phyloP scores from a whole-genome alignment of 2,113 vertebrate genomes.

The Syngnathoides biaculeatus region DNA sequence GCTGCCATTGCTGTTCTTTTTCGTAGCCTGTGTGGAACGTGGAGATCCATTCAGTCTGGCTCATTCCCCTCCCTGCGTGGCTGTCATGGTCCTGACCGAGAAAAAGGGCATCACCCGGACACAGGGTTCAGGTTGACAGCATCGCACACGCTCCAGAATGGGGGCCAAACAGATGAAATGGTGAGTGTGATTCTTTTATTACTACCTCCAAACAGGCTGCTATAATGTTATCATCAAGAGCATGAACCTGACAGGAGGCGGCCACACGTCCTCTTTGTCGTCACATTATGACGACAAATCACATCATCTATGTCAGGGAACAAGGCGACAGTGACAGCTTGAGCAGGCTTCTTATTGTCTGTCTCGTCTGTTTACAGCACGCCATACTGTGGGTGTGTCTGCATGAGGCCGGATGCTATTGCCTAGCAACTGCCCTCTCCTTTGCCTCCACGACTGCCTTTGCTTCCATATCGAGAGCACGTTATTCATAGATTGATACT shows the following conservation, averaged over 20 bases:
- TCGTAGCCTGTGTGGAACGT: slow-evolving; percentile 57
- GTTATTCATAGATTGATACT: background rate
- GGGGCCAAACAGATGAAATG: slow-evolving; percentile 80
- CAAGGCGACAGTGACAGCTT: slow-evolving; percentile 2
- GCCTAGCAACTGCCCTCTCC: slow-evolving; percentile 54
- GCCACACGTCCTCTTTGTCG: background rate
- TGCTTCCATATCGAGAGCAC: slow-evolving; percentile 3
- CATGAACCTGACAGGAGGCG: slow-evolving; percentile 9
- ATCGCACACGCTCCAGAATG: slow-evolving; percentile 57
- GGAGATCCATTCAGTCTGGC: slow-evolving; percentile 51
- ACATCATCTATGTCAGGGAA: background rate
- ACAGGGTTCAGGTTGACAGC: slow-evolving; percentile 42
- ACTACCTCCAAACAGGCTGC: slow-evolving; percentile 4
- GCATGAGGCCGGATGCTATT: slow-evolving; percentile 47
- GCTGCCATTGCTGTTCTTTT: slow-evolving; percentile 60
- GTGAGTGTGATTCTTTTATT: slow-evolving; percentile 54
- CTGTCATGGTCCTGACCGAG: slow-evolving; percentile 67
- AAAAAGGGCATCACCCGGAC: slow-evolving; percentile 64
- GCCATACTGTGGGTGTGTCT: slow-evolving; percentile 65
- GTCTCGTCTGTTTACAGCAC: slow-evolving; percentile 43
- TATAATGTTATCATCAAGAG: slow-evolving; percentile 6
- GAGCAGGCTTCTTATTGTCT: slow-evolving; percentile 42
- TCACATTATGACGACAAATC: background rate
- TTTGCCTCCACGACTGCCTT: slow-evolving; percentile 18
- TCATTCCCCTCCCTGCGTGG: slow-evolving; percentile 53